Evolutionary conservation across 1,140 invertebrate species (phyloP), one percentile per base, ranked within the genome.

Genomic region (Radopholus similis): DNA sequence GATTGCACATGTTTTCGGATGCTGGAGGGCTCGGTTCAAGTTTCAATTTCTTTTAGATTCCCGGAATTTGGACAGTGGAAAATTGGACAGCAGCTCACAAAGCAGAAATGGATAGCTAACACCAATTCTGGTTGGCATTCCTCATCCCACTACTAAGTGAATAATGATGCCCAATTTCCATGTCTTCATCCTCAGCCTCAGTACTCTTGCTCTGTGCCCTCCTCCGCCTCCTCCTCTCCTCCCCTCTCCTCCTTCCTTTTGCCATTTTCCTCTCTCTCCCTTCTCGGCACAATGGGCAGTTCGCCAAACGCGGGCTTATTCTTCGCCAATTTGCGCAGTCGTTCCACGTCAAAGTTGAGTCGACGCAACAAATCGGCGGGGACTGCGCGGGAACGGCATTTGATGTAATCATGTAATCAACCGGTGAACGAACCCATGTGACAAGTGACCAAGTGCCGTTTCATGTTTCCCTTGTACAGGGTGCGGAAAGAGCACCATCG

Each of bases 381-480:
- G 32, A 62, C 59, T 28, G 18, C 30, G 32, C 13, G 32, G 8
- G 3, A n/a, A 53, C 28, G 15, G 15, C 1, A 49, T 6, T 49
- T 21, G 30, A 21, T 0, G 5, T 49, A 54, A 18, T 21, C n/a
- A 21, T 18, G 15, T 54, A 4, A 4, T 32, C 13, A 15, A 53
- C 28, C 34, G 28, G 28, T 53, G 1, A n/a, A 54, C 15, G 35
- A 54, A 54, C 51, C 60, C 21, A 28, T 28, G 53, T 78, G 77
- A 51, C 78, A 82, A 8, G 60, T 67, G 40, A 78, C 72, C 26
- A 79, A 56, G 68, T 79, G 77, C 15, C 77, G 68, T 47, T 79
- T 79, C 77, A 79, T 79, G 59, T 79, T 79, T 23, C 77, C 77
- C 56, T 79, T 79, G 64, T 79, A 79, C 32, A 81, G 67, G 34